Base-by-base conservation (phyloP, 2,797 vertebrate genomes). In the Myripristis jacobus region DNA sequence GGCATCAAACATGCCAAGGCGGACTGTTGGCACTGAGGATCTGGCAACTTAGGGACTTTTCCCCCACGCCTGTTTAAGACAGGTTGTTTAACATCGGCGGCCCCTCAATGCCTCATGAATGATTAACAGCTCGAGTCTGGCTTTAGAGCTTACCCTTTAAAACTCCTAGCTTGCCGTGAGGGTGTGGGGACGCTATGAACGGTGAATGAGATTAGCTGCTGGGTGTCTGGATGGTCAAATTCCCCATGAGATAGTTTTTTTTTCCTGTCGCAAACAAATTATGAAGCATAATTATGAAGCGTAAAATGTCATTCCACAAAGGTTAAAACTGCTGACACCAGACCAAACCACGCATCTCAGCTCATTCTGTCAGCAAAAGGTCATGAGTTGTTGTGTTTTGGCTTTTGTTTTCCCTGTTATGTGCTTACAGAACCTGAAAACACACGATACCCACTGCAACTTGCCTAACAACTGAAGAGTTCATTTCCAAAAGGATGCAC, bases 221-320 rank as follows among this genome's bases (percentile, higher is more conserved):
- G 67, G 66, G 58, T 10, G n/a, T 54, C 54, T 70, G 47, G 46
- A 66, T 50, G 55, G 46, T 70, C 62, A 29, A 53, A 50, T 79
- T 79, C 58, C 70, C 70, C 70, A 77, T 80, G 50, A 64, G 56
- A 62, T 74, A 47, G 48, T 61, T 41, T 63, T 58, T 66, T 73
- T 60, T 77, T 38, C 5, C 5, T 48, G 22, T 18, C 3, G 6
- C 15, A 27, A 52, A 3, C 27, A 54, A 64, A 70, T 73, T 65
- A 80, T 76, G 29, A 72, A 29, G 69, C 44, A 7, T 58, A 75
- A 77, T 67, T 24, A 67, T 66, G n/a, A 51, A 64, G 56, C 52
- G 67, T 63, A n/a, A 34, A 73, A 62, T 41, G 62, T 56, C 22
- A 44, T 31, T 70, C 47, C 74, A 75, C 25, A 80, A 63, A 66